Evolutionary conservation across 2,888 invertebrate genomes (phyloP), one percentile per base, ranked within the genome.

Genomic region (Apamea crenata): DNA sequence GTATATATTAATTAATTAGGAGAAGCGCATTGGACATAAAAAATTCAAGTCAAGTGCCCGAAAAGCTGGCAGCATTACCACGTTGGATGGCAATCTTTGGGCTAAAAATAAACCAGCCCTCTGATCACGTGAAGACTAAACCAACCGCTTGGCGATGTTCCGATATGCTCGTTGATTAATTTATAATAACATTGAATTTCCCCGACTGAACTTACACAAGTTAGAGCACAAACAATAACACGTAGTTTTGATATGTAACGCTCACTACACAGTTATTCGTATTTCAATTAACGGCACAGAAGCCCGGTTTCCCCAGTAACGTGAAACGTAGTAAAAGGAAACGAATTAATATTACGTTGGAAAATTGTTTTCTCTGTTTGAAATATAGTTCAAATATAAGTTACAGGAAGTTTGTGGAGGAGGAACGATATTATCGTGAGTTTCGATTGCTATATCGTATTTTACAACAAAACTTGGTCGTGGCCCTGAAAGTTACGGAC

Each of bases 381-480:
- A 83, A 78, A 82, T 65, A 78, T 69, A 71, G 68, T 82, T 82
- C 4, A 65, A 78, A 68, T 72, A 14, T 66, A 59, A 66, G 29
- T 76, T 76, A 56, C 76, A 53, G 82, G 81, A 81, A 81, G 63
- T 81, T 69, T 56, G 81, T 25, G 68, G 7, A 29, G 50, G 40
- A 36, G 40, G 59, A 82, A 81, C 29, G 56, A 77, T 67, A 53
- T 59, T 65, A 65, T 56, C 65, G 56, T 36, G n/a, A 61, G 32
- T 53, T 77, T 82, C 16, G 6, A 40, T 59, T 47, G 32, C 29
- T 5, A 76, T 53, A 74, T 47, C 16, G 40, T 40, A 40, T 56
- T 81, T 68, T 25, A 56, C 18, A 29, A 68, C n/a, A 32, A 44
- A 40, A 56, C 4, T 75, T 74, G 7, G 21, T 36, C 75, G 32